Base-by-base conservation (phyloP, 2,797 vertebrate genomes). In the Myotis daubentonii region DNA sequence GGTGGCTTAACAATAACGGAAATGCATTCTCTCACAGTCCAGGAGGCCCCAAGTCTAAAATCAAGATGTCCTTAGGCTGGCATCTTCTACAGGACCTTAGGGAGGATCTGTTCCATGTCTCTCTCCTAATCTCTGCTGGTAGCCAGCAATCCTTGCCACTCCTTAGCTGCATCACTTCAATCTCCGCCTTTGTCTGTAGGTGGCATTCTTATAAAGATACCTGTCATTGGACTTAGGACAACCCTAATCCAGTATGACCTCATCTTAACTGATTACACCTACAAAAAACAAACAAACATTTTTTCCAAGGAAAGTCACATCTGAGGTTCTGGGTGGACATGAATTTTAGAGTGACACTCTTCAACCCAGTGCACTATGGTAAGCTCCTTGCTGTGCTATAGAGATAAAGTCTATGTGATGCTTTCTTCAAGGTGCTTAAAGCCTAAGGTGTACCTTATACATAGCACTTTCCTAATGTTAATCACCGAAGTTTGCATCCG, bases 371-470 rank as follows among this genome's bases (percentile, higher is more conserved):
- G 12, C 4, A 60, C 2, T 23, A 30, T 12, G 11, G 5, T 4
- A 57, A 38, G 36, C 33, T 51, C 41, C 19, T 76, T 41, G 20
- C 22, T 70, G 22, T 19, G 9, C 15, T 41, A 62, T 57, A 47
- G 9, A 66, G 85, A n/a, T n/a, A 30, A 47, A 41, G 36, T 60
- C 47, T 5, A 8, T n/a, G 20, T 11, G 30, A 8, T 38, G 44
- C 82, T 79, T 83, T 22, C 38, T 85, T 85, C 72, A 28, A 38
- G 20, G 36, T 15, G 16, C 8, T 57, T 36, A 23, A 6, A 10
- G 11, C 38, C 1, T 2, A 7, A 60, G 4, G 4, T 2, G 12
- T 8, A 22, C n/a, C 22, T 38, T 16, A 3, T 10, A 7, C 8
- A 28, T 30, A 36, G 7, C 33, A 66, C 71, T 36, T 72, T 38